Percentiles rank a stretch among this genome's conserved stretches.
Evolutionary conservation across 2,113 vertebrate genomes (phyloP).

Genomic region (Lanius ludovicianus): DNA sequence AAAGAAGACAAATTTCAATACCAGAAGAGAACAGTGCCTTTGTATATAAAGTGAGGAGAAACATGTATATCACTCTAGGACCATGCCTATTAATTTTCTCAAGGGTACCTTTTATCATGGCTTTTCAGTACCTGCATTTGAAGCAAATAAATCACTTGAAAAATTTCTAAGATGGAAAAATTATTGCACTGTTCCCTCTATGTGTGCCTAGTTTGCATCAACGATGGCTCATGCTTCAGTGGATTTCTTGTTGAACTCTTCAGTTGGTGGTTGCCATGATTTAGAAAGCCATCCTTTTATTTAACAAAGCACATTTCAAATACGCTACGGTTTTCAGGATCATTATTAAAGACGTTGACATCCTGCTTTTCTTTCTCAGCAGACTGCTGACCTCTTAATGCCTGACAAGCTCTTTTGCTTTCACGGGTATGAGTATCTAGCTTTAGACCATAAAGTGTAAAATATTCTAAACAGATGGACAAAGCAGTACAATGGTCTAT

Average conservation of each 20-base stretch:
- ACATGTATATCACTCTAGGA: not conserved
- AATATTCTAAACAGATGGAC: conserved; percentile 48
- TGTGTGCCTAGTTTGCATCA: not conserved
- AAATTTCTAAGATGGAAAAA: not conserved
- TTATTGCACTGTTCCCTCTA: not conserved
- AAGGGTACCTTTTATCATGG: not conserved
- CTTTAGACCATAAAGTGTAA: conserved; percentile 14
- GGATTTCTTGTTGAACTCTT: not conserved
- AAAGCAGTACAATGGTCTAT: not conserved
- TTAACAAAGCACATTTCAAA: conserved; percentile 8
- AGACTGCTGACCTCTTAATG: conserved; percentile 32
- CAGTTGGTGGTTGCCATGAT: not conserved
- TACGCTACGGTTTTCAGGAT: not conserved
- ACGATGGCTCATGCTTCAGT: not conserved
- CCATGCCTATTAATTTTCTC: not conserved
- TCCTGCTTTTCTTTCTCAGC: conserved; percentile 9
- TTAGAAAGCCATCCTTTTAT: not conserved
- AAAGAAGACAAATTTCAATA: not conserved
- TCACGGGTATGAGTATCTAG: not conserved
- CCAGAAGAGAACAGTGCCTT: not conserved
- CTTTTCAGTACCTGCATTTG: not conserved
- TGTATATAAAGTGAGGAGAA: not conserved
- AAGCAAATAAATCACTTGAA: conserved; percentile 13
- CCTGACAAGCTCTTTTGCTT: conserved; percentile 23
- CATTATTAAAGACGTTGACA: not conserved